Base-by-base conservation (phyloP, 2,888 invertebrate genomes). In the Dicranocentrus wangi region DNA sequence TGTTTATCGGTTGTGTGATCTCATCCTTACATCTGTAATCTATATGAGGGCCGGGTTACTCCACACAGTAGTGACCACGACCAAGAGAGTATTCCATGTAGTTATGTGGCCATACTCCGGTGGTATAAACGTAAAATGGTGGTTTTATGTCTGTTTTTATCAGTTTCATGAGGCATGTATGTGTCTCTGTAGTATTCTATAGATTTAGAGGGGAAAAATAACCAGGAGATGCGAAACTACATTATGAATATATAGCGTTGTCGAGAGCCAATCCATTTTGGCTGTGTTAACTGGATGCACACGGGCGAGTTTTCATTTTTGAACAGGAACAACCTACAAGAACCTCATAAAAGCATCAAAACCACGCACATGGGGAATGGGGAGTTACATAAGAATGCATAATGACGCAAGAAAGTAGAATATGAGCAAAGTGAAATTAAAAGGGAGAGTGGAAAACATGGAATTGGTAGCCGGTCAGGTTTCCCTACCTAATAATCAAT, bases 1-100 rank as follows among this genome's bases (percentile, higher is more conserved):
- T 61, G 61, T 61, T 72, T 72, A 72, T 72, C 72, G 47, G 72
- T 28, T 47, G 43, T 27, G 10, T 5, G 21, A 71, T 72, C 71
- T 43, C 72, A 61, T 72, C 55, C 15, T 17, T 32, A 55, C 55
- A 70, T 70, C 27, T 42, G 53, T 68, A 47, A 68, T 51, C 68
- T 53, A 68, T 58, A 58, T 70, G 42, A 8, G 21, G 25, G 47
- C 47, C 8, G n/a, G 15, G n/a, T 23, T 55, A 23, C 55, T 55
- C 28, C 17, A 53, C 51, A 19, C 53, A 68, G 68, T 55, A 42
- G 70, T 55, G 55, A 25, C n/a, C 25, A 47, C 47, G n/a, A n/a
- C n/a, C n/a, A n/a, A n/a, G n/a, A n/a, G n/a, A n/a, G n/a, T n/a
- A n/a, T n/a, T n/a, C n/a, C n/a, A n/a, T n/a, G n/a, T n/a, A n/a